Evolutionary conservation across 2,113 vertebrate genomes (phyloP), one percentile per base, ranked within the genome.

Genomic region (Gyps fulvus): DNA sequence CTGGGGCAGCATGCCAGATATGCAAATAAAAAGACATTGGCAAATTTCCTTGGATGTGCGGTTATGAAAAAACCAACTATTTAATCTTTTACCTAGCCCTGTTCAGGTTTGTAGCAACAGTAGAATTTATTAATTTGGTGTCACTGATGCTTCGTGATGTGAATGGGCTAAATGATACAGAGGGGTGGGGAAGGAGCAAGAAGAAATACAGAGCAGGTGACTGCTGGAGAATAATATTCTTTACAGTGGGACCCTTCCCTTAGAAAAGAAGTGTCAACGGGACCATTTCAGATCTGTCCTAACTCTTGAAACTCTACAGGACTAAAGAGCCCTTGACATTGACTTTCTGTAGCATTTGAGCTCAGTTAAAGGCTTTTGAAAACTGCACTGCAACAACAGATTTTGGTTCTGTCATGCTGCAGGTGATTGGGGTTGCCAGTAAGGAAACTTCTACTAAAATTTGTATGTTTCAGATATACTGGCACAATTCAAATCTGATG

Each of bases 11-110:
- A 95, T 98, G 98, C 98, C 98, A 98, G 97, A 98, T 98, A 98
- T 97, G 97, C 97, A 98, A 98, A 98, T 98, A 97, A 95, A 97
- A 96, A 97, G 97, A 92, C 93, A 80, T 90, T 98, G 98, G 98
- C 97, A 98, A 97, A 98, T 98, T 97, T 98, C 95, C 96, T 97
- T 97, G 97, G 79, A 54, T 96, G 85, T 88, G 91, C 14, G 79
- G 97, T 95, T 97, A 79, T 85, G 96, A 91, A 97, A 97, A 97
- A 42, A 87, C 88, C 85, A 94, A 89, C 95, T 96, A 79, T 98
- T 97, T 94, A 92, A 96, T 97, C 82, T 40, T 92, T 96, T 96
- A 91, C 97, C 95, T 97, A 81, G 85, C 88, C 71, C 95, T 96
- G 61, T 89, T 97, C 63, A 20, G 86, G 94, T 94, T 91, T 91